A percentile compares a stretch with the other conserved stretches of the same genome.
phyloP scores from a whole-genome alignment of 2,797 vertebrate genomes.

The Neopelma chrysocephalum region DNA sequence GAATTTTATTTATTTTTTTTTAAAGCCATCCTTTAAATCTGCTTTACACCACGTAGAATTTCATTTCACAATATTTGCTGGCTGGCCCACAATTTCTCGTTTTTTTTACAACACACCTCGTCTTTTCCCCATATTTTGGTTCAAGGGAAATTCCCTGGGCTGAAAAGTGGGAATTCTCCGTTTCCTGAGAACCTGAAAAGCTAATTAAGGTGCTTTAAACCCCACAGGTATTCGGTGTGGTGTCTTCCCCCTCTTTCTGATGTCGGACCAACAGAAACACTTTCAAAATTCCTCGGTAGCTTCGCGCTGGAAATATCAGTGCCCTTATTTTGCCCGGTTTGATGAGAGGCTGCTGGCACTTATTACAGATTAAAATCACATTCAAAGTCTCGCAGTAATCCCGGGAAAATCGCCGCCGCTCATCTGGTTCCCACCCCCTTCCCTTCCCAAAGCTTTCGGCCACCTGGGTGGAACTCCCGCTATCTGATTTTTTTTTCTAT shows the following conservation, averaged over 20 bases:
- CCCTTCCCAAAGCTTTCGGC: slow-evolving; percentile 51
- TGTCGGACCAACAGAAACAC: not conserved
- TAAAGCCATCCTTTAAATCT: not conserved
- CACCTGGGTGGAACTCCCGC: slow-evolving; percentile 69
- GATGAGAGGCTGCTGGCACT: slow-evolving; percentile 36
- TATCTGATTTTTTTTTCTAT: slow-evolving; percentile 58
- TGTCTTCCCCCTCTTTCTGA: not conserved
- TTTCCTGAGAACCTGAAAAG: not conserved
- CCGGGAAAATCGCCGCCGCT: slow-evolving; percentile 5
- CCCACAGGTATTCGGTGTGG: not conserved
- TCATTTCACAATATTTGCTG: not conserved
- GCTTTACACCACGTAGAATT: not conserved
- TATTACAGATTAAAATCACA: slow-evolving; percentile 69
- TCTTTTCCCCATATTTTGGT: accelerated
- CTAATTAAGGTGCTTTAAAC: not conserved
- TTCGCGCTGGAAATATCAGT: not conserved
- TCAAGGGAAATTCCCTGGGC: not conserved
- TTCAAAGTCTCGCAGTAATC: slow-evolving; percentile 51
- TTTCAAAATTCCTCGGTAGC: not conserved
- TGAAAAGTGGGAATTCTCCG: not conserved
- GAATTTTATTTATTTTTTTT: not conserved
- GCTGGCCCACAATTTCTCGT: not conserved
- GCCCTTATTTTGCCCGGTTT: slow-evolving; percentile 40
- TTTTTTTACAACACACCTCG: not conserved
- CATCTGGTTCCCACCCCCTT: slow-evolving; percentile 30